These are phyloP conservation scores for Dicranocentrus wangi DNA, from an alignment of 2,888 invertebrate genomes.

Conservation along the genomic window DNA sequence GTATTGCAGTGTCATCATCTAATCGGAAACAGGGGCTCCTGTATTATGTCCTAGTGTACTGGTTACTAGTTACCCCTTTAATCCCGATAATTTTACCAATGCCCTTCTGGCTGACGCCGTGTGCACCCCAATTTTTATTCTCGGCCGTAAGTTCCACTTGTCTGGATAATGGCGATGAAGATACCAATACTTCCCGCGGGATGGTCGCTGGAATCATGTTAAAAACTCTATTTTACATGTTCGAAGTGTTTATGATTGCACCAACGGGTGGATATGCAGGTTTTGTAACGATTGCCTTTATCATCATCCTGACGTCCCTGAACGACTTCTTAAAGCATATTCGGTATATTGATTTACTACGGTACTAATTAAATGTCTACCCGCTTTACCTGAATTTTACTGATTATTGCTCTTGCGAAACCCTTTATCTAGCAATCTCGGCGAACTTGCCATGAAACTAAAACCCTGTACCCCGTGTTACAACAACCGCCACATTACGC, in stretches of 20 bases:
- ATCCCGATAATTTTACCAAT: not conserved
- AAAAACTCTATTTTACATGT: not conserved
- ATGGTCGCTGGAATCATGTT: too few relatives aligned
- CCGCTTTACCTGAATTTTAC: not conserved
- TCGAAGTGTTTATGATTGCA: not conserved
- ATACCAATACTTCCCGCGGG: not conserved
- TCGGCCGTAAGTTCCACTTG: constrained; percentile 12
- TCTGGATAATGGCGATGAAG: not conserved
- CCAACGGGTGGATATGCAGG: not conserved
- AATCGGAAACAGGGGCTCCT: not conserved
- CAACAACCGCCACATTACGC: too few relatives aligned
- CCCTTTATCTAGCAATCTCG: not conserved
- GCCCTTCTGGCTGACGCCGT: constrained; percentile 12
- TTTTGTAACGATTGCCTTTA: not conserved
- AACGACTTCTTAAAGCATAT: not conserved
- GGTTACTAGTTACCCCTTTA: not conserved
- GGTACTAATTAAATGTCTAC: too few relatives aligned
- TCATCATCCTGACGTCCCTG: not conserved
- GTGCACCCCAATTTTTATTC: constrained; percentile 21
- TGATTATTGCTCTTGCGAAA: not conserved
- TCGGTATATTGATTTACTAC: not conserved
- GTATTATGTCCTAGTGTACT: not conserved
- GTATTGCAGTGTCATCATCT: not conserved
- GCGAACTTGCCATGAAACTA: too few relatives aligned
- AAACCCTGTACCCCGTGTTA: too few relatives aligned